A percentile compares a stretch with the other conserved stretches of the same genome.
Evolutionary conservation across 2,113 vertebrate genomes (phyloP).

Genomic region (Rhineura floridana): DNA sequence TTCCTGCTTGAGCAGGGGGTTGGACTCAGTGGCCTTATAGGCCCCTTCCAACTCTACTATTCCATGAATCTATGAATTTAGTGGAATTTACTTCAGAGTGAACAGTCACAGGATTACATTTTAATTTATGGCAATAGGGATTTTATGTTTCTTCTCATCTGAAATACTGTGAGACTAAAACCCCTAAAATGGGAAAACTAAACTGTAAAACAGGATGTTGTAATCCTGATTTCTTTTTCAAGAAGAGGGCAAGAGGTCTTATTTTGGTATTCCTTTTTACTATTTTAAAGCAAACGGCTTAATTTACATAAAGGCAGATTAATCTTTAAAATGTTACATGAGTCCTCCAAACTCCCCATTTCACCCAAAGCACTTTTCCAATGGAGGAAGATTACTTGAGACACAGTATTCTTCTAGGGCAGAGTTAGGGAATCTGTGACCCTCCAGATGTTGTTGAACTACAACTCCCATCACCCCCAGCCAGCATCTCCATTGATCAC

Average conservation of each 20-base stretch:
- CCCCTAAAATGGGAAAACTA: not conserved
- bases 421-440: no score
- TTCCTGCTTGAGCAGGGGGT: no score
- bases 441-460: no score
- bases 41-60: no score
- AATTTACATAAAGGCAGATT: not conserved
- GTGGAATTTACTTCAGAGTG: not conserved
- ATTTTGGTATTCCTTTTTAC: not conserved
- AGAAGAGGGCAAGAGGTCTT: not conserved
- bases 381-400: not conserved
- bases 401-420: no score
- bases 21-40: no score
- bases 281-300: not conserved
- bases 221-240: no score
- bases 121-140: not conserved
- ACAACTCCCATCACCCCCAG: no score
- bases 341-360: not conserved
- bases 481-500: no score
- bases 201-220: slow-evolving; percentile 6
- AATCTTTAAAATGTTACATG: not conserved
- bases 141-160: not conserved
- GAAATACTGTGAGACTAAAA: slow-evolving; percentile 2
- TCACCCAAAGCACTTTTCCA: not conserved
- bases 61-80: no score
- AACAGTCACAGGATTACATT: not conserved